A percentile compares a stretch with the other conserved stretches of the same genome.
Evolutionary conservation across 2,797 vertebrate species (phyloP).

Genomic region (Enteromius thamalakanensis): DNA sequence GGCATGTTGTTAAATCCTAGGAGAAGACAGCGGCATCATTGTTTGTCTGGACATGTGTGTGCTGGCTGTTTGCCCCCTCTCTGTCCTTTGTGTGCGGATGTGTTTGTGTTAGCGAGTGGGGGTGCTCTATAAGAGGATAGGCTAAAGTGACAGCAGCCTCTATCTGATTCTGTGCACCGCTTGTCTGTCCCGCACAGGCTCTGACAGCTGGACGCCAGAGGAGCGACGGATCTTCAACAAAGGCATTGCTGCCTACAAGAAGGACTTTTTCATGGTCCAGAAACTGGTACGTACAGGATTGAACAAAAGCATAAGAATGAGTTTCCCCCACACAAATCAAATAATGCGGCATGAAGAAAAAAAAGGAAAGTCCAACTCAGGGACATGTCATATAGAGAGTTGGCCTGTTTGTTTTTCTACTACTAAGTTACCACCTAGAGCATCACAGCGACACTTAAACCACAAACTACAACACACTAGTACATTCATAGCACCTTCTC

Average conservation of each 20-base stretch:
- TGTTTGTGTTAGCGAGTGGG: slow-evolving; percentile 42
- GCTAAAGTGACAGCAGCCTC: slow-evolving; percentile 7
- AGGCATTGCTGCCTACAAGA: slow-evolving; percentile 92
- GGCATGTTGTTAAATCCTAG: slow-evolving; percentile 74
- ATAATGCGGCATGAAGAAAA: not conserved
- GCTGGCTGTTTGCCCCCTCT: slow-evolving; percentile 51
- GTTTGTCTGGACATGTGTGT: slow-evolving; percentile 68
- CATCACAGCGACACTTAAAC: not conserved
- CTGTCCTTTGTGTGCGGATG: slow-evolving; percentile 42
- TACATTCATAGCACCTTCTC: not conserved
- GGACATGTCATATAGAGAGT: not conserved
- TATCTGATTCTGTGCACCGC: slow-evolving; percentile 18
- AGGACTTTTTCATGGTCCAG: slow-evolving; percentile 98
- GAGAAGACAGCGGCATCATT: slow-evolving; percentile 74
- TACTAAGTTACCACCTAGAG: not conserved
- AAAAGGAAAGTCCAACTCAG: not conserved
- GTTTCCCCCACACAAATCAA: not conserved
- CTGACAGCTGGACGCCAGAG: slow-evolving; percentile 89
- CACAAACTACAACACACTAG: not conserved
- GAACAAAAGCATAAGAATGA: not conserved
- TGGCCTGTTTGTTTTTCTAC: not conserved
- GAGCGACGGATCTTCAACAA: slow-evolving; percentile 96
- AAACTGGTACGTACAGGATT: slow-evolving; percentile 81
- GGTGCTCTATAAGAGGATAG: slow-evolving; percentile 6
- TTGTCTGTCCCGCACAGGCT: slow-evolving; percentile 78